phyloP scores from a whole-genome alignment of 2,888 invertebrate species.

The Laothoe populi region DNA sequence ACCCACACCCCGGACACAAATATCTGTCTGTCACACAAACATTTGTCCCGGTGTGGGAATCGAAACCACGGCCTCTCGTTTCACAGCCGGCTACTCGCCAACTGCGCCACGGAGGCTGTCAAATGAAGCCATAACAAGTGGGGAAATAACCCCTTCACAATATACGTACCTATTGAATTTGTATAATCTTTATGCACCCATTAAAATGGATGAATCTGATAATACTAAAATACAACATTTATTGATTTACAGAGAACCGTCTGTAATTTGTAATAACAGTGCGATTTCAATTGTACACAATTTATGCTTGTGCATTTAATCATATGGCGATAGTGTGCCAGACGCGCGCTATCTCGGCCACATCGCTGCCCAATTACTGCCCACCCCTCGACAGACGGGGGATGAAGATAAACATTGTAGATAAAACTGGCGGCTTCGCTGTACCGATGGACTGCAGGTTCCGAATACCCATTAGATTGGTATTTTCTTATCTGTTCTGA shows the following conservation, averaged over 20 bases:
- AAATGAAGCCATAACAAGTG: no score
- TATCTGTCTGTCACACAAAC: no score
- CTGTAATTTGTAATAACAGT: constrained; percentile 5
- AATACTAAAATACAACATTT: neutral
- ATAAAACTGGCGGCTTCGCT: constrained; percentile 30
- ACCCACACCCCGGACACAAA: no score
- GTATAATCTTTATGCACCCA: no score
- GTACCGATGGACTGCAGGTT: neutral
- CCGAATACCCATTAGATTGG: constrained; percentile 11
- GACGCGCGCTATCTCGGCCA: constrained; percentile 32
- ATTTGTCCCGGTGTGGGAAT: no score
- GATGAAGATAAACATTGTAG: constrained; percentile 34
- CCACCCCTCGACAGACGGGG: constrained; percentile 28
- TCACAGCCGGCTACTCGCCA: no score
- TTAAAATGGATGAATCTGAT: neutral
- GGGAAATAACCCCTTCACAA: no score
- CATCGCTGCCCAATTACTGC: constrained; percentile 34
- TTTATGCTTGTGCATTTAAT: constrained; percentile 29
- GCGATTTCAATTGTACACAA: constrained; percentile 13
- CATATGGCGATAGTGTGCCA: constrained; percentile 27
- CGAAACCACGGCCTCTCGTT: no score
- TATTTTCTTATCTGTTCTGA: neutral
- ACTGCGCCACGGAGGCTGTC: no score
- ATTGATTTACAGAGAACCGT: neutral
- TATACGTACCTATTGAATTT: no score